Evolutionary conservation across 2,797 vertebrate species (phyloP).

Genomic region (Myripristis murdjan): DNA sequence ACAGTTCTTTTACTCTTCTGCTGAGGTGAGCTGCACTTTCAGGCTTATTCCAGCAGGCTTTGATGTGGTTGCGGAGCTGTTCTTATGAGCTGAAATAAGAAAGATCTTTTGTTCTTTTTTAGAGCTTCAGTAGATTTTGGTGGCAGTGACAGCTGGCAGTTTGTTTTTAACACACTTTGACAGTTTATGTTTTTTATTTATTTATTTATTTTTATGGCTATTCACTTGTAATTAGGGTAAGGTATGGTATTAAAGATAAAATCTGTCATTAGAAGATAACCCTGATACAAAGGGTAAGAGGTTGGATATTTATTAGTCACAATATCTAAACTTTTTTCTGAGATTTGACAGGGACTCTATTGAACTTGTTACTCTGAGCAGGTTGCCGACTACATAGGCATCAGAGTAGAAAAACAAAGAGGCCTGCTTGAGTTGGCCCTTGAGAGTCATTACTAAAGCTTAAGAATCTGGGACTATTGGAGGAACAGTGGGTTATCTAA

Average conservation of each 20-base stretch:
- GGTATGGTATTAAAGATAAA: constrained; percentile 46
- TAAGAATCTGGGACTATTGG: constrained; percentile 51
- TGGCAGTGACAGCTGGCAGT: constrained; percentile 59
- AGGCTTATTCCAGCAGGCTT: constrained; percentile 62
- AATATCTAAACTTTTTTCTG: constrained; percentile 51
- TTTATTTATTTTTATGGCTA: constrained; percentile 52
- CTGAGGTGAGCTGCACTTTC: constrained; percentile 68
- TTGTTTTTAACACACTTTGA: constrained; percentile 51
- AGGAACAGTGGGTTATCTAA: constrained; percentile 56
- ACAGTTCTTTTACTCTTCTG: constrained; percentile 84
- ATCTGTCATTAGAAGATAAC: constrained; percentile 56
- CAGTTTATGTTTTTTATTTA: constrained; percentile 29
- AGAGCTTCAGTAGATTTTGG: constrained; percentile 35
- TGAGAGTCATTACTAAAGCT: constrained; percentile 67
- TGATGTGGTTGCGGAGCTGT: constrained; percentile 68
- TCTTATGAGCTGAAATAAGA: constrained; percentile 65
- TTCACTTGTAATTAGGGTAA: constrained; percentile 63
- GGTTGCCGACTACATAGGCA: constrained; percentile 42
- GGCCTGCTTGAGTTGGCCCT: constrained; percentile 59
- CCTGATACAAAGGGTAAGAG: constrained; percentile 53
- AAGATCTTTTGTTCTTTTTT: constrained; percentile 64
- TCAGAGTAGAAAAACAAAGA: constrained; percentile 55
- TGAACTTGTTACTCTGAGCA: constrained; percentile 41
- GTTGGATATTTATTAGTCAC: constrained; percentile 53
- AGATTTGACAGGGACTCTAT: constrained; percentile 50